Evolutionary conservation across 2,113 vertebrate species (phyloP), one percentile per base, ranked within the genome.

Genomic region (Ancistrus triradiatus): DNA sequence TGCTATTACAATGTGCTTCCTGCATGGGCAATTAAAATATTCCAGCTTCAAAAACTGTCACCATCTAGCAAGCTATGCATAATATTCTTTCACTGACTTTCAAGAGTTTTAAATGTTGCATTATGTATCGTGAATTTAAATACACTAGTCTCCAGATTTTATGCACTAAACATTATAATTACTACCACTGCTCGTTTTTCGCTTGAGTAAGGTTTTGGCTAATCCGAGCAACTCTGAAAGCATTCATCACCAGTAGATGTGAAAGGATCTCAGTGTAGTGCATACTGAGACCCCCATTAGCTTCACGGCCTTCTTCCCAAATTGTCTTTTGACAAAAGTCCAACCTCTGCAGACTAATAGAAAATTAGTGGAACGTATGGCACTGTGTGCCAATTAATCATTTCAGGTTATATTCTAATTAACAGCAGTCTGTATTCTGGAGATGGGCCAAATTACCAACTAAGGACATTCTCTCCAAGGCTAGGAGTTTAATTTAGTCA

Each of bases 401-500:
- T 72, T 76, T 67, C 67, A 74, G 75, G 76, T 79, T 74, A 71
- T 79, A 80, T 77, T 81, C 46, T 80, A 85, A 88, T 88, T 84
- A 87, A 81, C 78, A 72, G 70, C 69, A 78, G 53, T 68, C 72
- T 76, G 68, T 49, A 79, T 73, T 67, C 50, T 80, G 74, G 82
- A 78, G 76, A 68, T 56, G 74, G 67, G 80, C 78, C 84, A 85
- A 80, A 84, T 81, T 77, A 66, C 77, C 56, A 76, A 78, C 74
- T 75, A 61, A 79, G 78, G 71, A 80, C 77, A 71, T 66, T 74
- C 75, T 60, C 69, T 75, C 68, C 63, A 69, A 80, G 81, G 81
- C 82, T 81, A 73, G 69, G 69, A 80, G 81, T 84, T 83, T 76
- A 83, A 86, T 86, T 82, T 76, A 70, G 78, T 77, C 70, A 37